A percentile compares a stretch with the other conserved stretches of the same genome.
These are phyloP conservation scores for Lasioglossum villosulum DNA, from an alignment of 2,888 invertebrate species.

Conservation along the genomic window DNA sequence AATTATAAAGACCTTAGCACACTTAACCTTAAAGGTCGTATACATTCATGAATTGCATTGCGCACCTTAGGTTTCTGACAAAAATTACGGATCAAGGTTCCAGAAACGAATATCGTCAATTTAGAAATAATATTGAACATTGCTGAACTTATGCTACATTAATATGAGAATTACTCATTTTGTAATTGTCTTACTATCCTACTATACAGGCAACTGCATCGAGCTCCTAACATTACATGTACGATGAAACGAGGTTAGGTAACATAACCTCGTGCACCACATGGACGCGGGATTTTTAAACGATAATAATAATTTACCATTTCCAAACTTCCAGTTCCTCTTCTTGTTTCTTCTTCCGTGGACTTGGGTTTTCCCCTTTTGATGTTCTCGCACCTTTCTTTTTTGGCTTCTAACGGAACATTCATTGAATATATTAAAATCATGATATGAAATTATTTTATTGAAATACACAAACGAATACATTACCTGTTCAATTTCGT, in stretches of 20 bases:
- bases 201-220: not conserved
- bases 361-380: conserved; percentile 79
- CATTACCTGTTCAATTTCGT: conserved; percentile 78
- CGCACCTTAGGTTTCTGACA: not conserved
- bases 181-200: not conserved
- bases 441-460: not conserved
- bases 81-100: not conserved
- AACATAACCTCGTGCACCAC: conserved; percentile 28
- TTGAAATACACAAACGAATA: not conserved
- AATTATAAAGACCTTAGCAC: not conserved
- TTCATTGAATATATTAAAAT: not conserved
- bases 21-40: conserved; percentile 29
- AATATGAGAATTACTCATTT: not conserved
- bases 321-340: conserved; percentile 95
- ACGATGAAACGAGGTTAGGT: not conserved
- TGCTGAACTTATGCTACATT: not conserved
- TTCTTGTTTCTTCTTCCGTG: conserved; percentile 91
- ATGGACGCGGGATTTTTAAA: conserved; percentile 16
- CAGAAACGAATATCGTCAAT: not conserved
- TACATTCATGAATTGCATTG: not conserved
- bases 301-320: conserved; percentile 87
- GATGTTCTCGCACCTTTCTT: conserved; percentile 78
- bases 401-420: conserved; percentile 75
- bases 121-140: conserved; percentile 18
- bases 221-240: not conserved